These are phyloP conservation scores for Poeciliopsis paucimaculata DNA, from an alignment of 2,797 vertebrate species.

Conservation along the genomic window DNA sequence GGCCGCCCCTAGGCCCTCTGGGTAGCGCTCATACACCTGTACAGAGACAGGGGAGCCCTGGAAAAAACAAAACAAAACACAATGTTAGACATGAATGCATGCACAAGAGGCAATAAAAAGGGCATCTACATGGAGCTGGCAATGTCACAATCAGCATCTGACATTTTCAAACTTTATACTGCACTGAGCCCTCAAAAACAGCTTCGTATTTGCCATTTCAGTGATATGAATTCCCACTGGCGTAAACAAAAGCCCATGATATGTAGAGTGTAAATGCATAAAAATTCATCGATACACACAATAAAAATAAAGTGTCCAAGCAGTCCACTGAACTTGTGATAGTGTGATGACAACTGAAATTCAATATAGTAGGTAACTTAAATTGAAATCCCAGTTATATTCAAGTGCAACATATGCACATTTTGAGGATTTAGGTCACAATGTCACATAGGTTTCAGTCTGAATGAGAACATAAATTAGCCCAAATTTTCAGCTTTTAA, in stretches of 20 bases:
- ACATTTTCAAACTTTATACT: not conserved
- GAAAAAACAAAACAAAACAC: not conserved
- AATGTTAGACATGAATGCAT: not conserved
- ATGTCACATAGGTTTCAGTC: not conserved
- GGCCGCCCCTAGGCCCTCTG: conserved; percentile 98
- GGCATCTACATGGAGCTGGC: not conserved
- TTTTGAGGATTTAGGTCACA: not conserved
- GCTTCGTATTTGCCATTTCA: not conserved
- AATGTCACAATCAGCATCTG: not conserved
- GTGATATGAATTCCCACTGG: not conserved
- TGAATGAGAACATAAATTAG: not conserved
- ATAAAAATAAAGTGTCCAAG: not conserved
- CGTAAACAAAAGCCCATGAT: not conserved
- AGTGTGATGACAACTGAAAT: not conserved
- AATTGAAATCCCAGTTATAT: not conserved
- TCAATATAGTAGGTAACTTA: not conserved
- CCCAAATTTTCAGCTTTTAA: not conserved
- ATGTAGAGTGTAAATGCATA: not conserved
- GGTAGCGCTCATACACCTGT: conserved; percentile 96
- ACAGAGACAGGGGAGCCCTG: conserved; percentile 89
- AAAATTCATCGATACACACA: not conserved
- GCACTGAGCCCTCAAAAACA: not conserved
- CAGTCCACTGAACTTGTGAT: not conserved
- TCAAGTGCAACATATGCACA: too few relatives aligned
- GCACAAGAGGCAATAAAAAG: not conserved